These are phyloP conservation scores for Sphaerophoria taeniata DNA, from an alignment of 2,888 invertebrate species.

Conservation along the genomic window DNA sequence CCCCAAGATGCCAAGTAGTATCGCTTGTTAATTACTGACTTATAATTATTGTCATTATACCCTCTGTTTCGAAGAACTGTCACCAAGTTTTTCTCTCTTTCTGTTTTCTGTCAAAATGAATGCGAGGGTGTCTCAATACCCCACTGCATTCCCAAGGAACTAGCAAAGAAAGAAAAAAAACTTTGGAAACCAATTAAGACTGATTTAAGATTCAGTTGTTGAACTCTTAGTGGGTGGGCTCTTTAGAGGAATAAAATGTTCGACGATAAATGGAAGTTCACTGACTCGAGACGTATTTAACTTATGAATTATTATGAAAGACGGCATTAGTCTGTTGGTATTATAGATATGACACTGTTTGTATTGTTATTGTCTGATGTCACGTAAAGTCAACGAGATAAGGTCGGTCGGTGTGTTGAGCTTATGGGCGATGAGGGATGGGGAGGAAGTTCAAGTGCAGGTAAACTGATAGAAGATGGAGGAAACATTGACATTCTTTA, in stretches of 20 bases:
- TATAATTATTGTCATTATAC: slow-evolving; percentile 21
- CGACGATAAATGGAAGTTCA: background rate
- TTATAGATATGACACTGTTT: slow-evolving; percentile 23
- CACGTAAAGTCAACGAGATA: slow-evolving; percentile 51
- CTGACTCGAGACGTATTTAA: slow-evolving; percentile 27
- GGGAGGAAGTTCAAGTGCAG: slow-evolving; percentile 2
- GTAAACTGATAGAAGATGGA: background rate
- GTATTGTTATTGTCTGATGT: slow-evolving; percentile 32
- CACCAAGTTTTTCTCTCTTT: background rate
- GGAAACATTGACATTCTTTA: background rate
- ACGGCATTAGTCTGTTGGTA: slow-evolving; percentile 21
- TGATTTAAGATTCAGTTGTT: slow-evolving; percentile 39
- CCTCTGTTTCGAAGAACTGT: slow-evolving; percentile 8
- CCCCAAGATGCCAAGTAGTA: slow-evolving; percentile 6
- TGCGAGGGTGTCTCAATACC: background rate
- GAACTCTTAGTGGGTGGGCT: slow-evolving; percentile 38
- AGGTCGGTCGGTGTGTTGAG: slow-evolving; percentile 16
- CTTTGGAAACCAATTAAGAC: slow-evolving; percentile 44
- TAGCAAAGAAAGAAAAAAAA: background rate
- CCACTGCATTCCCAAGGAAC: background rate
- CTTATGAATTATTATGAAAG: slow-evolving; percentile 9
- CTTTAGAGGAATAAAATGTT: background rate
- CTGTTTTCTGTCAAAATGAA: background rate
- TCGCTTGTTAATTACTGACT: slow-evolving; percentile 27
- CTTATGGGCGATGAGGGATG: background rate